Base-by-base conservation (phyloP, 2,797 vertebrate species). In the Falco naumanni region DNA sequence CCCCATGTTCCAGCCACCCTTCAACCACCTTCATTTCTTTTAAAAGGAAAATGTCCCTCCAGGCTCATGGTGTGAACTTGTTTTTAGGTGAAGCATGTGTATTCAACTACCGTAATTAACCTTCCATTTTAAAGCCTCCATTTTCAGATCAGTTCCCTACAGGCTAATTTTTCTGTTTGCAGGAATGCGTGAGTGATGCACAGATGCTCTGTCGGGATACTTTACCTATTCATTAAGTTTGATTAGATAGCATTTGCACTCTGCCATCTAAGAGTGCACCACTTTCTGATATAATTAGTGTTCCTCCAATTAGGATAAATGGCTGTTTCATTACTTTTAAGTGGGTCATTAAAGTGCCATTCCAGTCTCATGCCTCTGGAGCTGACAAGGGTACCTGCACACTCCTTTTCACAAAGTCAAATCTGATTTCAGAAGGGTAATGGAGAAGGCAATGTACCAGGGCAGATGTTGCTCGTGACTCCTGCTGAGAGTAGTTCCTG, bases 241-340 rank as follows among this genome's bases (percentile, higher is more conserved):
- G 92, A 97, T 91, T 89, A 94, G 95, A 45, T 71, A 90, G 82
- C 64, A 61, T 95, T 95, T 96, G 94, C 82, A 51, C 93, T 87
- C 90, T 92, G 93, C 90, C 89, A 86, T 84, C 64, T 84, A 78
- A 54, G 43, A 94, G 85, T 82, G 48, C 29, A 3, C 78, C 87
- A 80, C 93, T 95, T 94, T 95, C 84, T 91, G 65, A 86, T 87
- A 91, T 85, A 94, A 92, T 95, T 79, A 94, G 89, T 60, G 84
- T 89, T 93, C 89, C 87, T 94, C 81, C 89, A 95, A 89, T 92
- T 93, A 96, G 92, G 93, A 91, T 90, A 96, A 96, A 94, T 95
- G 90, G 69, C 54, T 86, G 84, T 93, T 97, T 96, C 89, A 92
- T 95, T 95, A 95, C 92, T 96, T 96, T 83, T 81, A 93, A 90